Evolutionary conservation across 2,888 invertebrate genomes (phyloP), one percentile per base, ranked within the genome.

Genomic region (Standfussiana lucernea): DNA sequence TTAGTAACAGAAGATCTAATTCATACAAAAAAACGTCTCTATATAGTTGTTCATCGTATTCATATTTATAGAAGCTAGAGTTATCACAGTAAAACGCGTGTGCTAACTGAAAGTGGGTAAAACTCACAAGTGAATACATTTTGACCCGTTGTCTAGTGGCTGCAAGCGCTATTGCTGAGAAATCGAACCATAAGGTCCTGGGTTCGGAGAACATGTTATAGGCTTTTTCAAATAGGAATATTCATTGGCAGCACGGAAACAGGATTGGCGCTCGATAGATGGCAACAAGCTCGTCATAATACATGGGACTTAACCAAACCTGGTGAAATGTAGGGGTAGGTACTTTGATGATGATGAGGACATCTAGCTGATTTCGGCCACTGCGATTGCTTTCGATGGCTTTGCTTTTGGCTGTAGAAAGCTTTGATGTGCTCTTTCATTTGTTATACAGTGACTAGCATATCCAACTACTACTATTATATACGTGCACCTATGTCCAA

Each of bases 1-100:
- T 18, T 42, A 42, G 6, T 4, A 50, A 28, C 77, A 83, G 81
- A 80, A 84, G 72, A 28, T 56, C 65, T 28, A 40, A 76, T 18
- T 68, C 10, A 24, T 2, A 45, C 21, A 53, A n/a, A 21, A 21
- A 32, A 0, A 21, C 21, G 8, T 18, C 32, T 59, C 4, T 61
- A n/a, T n/a, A n/a, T n/a, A 4, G 8, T 7, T 32, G 21, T 18
- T 1, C 5, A 35, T 21, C 32, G 10, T 59, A 32, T 50, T 10
- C 2, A 11, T 50, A 3, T 24, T 50, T 24, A 50, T 24, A 50
- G 15, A 28, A 18, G 1, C 56, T 28, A 15, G 0, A 56, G 7
- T 56, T 56, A 56, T 7, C 7, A 56, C 7, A 28, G 28, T 53
- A n/a, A 53, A 15, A 28, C 28, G n/a, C 53, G 1, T 28, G 6